Conservation (phyloP, 1,140 invertebrate genomes). For the Cotesia glomerata region DNA sequence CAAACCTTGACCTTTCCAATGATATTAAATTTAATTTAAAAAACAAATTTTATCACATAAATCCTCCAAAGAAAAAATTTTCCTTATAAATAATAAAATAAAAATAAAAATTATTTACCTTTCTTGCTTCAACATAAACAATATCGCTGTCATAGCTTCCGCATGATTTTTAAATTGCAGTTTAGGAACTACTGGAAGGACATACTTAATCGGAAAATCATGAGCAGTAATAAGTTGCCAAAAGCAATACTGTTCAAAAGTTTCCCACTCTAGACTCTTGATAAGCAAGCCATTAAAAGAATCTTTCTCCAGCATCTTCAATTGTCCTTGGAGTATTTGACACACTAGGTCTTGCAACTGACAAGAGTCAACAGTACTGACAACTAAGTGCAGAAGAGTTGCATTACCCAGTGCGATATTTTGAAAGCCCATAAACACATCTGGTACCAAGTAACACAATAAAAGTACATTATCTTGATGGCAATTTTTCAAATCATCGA, state of each 20-base stretch:
- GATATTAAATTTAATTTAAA: no score
- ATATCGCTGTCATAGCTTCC: constrained; percentile 89
- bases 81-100: background rate
- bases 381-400: constrained; percentile 83
- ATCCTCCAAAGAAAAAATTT: no score
- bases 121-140: constrained; percentile 91
- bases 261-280: constrained; percentile 92
- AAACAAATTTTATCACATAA: no score
- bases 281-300: constrained; percentile 75
- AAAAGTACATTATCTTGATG: constrained; percentile 87
- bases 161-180: constrained; percentile 87
- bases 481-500: constrained; percentile 81
- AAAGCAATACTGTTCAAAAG: constrained; percentile 94
- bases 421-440: constrained; percentile 90
- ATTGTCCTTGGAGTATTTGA: constrained; percentile 86
- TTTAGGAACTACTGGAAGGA: constrained; percentile 88
- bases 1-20: no score
- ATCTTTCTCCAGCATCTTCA: constrained; percentile 81
- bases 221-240: constrained; percentile 95
- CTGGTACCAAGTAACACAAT: constrained; percentile 88
- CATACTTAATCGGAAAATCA: constrained; percentile 87
- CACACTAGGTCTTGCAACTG: constrained; percentile 91
- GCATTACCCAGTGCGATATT: constrained; percentile 84
- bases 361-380: constrained; percentile 85
- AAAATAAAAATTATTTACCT: constrained; percentile 59